phyloP scores from a whole-genome alignment of 2,113 vertebrate genomes.

The Sclerurus mexicanus region DNA sequence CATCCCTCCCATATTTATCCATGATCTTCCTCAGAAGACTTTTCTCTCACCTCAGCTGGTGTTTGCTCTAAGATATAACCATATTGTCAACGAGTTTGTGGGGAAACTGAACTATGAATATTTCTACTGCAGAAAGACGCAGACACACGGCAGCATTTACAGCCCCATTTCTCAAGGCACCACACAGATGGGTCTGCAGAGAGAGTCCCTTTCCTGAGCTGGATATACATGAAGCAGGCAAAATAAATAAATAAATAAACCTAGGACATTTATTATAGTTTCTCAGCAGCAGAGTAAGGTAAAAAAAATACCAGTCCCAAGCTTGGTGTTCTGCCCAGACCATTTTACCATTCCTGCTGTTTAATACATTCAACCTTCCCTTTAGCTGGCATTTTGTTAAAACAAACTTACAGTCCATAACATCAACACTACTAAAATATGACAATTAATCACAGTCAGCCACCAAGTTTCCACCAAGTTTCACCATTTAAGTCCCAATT shows the following conservation, averaged over 20 bases:
- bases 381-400: slow-evolving; percentile 17
- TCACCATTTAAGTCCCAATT: slow-evolving; percentile 43
- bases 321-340: not conserved
- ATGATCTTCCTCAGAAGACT: not conserved
- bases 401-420: slow-evolving; percentile 12
- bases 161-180: not conserved
- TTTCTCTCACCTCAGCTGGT: not conserved
- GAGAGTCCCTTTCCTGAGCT: not conserved
- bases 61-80: not conserved
- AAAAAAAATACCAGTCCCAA: not conserved
- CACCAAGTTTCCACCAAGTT: not conserved
- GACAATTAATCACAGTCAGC: slow-evolving; percentile 20
- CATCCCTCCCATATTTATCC: not conserved
- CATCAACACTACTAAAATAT: not conserved
- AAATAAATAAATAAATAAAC: not conserved
- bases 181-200: not conserved
- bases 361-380: not conserved
- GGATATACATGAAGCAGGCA: not conserved
- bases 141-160: not conserved
- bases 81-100: not conserved
- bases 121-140: fast-evolving
- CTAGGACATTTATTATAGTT: not conserved
- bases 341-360: not conserved
- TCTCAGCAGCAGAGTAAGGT: not conserved
- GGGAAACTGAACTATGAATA: not conserved